Evolutionary conservation across 92 coral and sea anemone species (phyloP).

Genomic region (Bergia sp.): DNA sequence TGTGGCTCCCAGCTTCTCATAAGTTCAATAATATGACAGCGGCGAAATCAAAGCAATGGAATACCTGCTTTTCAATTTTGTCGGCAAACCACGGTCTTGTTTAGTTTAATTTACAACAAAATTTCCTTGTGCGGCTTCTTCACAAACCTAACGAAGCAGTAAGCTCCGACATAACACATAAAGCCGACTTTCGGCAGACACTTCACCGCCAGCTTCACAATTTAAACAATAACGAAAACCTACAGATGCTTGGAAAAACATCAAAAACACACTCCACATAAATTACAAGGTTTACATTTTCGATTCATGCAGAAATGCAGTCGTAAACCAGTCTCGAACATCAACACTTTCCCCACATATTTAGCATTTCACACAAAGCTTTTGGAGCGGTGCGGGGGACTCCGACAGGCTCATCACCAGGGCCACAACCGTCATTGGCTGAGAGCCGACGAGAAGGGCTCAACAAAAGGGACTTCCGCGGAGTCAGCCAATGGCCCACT

Average conservation of each 20-base stretch:
- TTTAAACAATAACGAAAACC: conserved; percentile 22
- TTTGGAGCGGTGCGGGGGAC: conserved; percentile 25
- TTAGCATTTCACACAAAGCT: conserved; percentile 12
- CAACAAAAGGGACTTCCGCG: conserved; percentile 16
- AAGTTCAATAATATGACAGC: conserved; percentile 15
- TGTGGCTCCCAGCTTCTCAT: conserved; percentile 41
- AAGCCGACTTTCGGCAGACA: conserved; percentile 34
- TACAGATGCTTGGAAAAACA: conserved; percentile 9
- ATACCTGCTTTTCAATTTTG: conserved; percentile 36
- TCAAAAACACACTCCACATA: conserved; percentile 17
- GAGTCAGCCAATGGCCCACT: conserved; percentile 20
- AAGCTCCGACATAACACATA: conserved; percentile 32
- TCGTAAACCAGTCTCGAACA: conserved; percentile 8
- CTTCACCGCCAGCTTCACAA: conserved; percentile 23
- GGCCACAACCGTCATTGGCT: conserved; percentile 40
- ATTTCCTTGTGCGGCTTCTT: conserved; percentile 43
- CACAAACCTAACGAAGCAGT: conserved; percentile 26
- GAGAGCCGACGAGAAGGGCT: conserved; percentile 15
- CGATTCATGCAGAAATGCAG: background rate
- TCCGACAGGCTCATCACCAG: conserved; percentile 24
- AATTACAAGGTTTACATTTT: conserved; percentile 4
- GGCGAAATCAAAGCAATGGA: conserved; percentile 41
- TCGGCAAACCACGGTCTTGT: conserved; percentile 38
- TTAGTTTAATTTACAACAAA: conserved; percentile 26
- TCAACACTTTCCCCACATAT: conserved; percentile 16